These are phyloP conservation scores for Zaprionus tsacasi DNA, from an alignment of 1,140 invertebrate species.

Conservation along the genomic window DNA sequence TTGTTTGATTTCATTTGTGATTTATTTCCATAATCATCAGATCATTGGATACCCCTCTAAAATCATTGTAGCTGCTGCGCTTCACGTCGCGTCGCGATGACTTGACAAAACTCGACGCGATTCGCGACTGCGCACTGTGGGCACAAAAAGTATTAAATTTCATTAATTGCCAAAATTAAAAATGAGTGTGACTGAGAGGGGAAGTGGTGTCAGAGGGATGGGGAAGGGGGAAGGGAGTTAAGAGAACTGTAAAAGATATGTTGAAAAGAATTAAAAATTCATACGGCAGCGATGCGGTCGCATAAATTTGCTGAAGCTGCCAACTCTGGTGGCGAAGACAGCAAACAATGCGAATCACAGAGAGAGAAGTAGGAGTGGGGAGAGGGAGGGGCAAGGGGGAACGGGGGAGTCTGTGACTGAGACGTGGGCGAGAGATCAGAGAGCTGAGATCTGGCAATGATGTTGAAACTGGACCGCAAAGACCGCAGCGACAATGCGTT, in stretches of 20 bases:
- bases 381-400: slow-evolving; percentile 6
- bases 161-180: slow-evolving; percentile 78
- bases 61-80: slow-evolving; percentile 7
- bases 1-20: slow-evolving; percentile 10
- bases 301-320: slow-evolving; percentile 67
- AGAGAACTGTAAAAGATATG: slow-evolving; percentile 24
- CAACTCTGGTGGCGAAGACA: slow-evolving; percentile 21
- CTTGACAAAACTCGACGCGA: slow-evolving; percentile 37
- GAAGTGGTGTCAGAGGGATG: slow-evolving; percentile 1
- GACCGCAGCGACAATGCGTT: slow-evolving; percentile 56
- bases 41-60: neutral
- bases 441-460: slow-evolving; percentile 33
- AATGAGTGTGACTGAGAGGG: slow-evolving; percentile 21
- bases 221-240: neutral
- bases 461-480: slow-evolving; percentile 74
- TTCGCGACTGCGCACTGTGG: slow-evolving; percentile 38
- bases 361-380: slow-evolving; percentile 17
- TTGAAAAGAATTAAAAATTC: slow-evolving; percentile 75
- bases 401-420: slow-evolving; percentile 21
- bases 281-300: slow-evolving; percentile 78
- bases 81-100: slow-evolving; percentile 24
- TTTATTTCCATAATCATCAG: slow-evolving; percentile 30
- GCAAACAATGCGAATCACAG: slow-evolving; percentile 33
- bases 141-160: slow-evolving; percentile 80
- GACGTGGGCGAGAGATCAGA: slow-evolving; percentile 58